Evolutionary conservation across 1,140 invertebrate species (phyloP).

Genomic region (Brachionus asplanchnoidis): DNA sequence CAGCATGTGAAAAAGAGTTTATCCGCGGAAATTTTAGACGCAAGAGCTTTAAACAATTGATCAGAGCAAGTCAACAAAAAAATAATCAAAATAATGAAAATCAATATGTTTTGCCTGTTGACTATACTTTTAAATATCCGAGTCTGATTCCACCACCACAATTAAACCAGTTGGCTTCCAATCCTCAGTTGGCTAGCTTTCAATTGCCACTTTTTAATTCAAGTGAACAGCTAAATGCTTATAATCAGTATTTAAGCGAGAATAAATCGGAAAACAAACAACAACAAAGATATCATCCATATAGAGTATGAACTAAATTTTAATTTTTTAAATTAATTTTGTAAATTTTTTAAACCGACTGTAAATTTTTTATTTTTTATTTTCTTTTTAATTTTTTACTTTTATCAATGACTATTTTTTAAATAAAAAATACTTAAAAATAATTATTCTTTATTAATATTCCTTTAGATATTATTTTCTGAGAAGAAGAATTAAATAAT

Average conservation of each 20-base stretch:
- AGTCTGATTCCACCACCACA: neutral
- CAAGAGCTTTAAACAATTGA: neutral
- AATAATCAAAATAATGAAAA: neutral
- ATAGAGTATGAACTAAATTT: neutral
- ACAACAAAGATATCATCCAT: conserved; percentile 2
- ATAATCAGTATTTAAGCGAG: neutral
- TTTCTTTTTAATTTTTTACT: neutral
- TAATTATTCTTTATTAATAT: neutral
- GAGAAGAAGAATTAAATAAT: no score
- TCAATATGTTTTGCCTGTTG: neutral
- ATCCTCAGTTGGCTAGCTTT: neutral
- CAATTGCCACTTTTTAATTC: neutral
- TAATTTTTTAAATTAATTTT: conserved; percentile 1
- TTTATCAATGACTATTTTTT: neutral
- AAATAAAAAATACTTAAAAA: neutral
- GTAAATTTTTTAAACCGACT: conserved; percentile 8
- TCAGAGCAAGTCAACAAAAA: conserved; percentile 7
- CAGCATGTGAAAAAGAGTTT: conserved; percentile 38
- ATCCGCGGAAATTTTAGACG: conserved; percentile 22
- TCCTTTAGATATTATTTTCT: no score
- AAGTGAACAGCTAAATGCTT: neutral
- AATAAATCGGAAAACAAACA: neutral
- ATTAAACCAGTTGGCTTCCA: neutral
- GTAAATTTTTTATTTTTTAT: neutral
- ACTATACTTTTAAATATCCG: neutral